Conservation (phyloP, 2,113 vertebrate genomes). For the Zosterops pallidus region DNA sequence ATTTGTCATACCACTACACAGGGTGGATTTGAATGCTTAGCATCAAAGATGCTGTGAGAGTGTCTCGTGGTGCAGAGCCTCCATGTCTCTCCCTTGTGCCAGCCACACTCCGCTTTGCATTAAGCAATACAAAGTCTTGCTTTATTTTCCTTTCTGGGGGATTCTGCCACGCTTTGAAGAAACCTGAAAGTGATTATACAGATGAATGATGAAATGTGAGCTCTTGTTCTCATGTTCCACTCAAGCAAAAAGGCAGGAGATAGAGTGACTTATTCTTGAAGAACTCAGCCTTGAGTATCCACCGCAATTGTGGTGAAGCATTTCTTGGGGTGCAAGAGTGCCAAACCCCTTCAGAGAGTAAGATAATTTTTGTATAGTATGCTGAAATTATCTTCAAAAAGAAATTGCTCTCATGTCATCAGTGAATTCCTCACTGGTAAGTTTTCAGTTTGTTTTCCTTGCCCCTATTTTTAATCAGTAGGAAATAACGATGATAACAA, state of each 20-base stretch:
- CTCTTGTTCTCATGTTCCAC: not conserved
- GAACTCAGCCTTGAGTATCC: not conserved
- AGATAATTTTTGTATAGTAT: not conserved
- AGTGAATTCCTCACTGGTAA: not conserved
- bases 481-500: not conserved
- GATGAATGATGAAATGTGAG: not conserved
- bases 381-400: not conserved
- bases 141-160: not conserved
- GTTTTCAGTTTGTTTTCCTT: not conserved
- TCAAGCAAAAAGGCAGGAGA: not conserved
- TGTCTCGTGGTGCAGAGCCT: not conserved
- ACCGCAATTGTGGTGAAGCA: rapidly evolving
- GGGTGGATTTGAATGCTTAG: not conserved
- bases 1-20: not conserved
- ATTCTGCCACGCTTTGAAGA: not conserved
- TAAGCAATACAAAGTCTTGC: not conserved
- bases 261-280: not conserved
- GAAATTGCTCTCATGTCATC: not conserved
- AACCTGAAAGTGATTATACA: constrained; percentile 18
- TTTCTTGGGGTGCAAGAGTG: not conserved
- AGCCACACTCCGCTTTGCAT: not conserved
- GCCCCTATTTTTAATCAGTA: not conserved
- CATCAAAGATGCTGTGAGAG: not conserved
- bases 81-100: rapidly evolving
- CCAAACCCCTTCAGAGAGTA: not conserved